Conservation (phyloP, 2,888 invertebrate species). For the Aphodius sticticus region DNA sequence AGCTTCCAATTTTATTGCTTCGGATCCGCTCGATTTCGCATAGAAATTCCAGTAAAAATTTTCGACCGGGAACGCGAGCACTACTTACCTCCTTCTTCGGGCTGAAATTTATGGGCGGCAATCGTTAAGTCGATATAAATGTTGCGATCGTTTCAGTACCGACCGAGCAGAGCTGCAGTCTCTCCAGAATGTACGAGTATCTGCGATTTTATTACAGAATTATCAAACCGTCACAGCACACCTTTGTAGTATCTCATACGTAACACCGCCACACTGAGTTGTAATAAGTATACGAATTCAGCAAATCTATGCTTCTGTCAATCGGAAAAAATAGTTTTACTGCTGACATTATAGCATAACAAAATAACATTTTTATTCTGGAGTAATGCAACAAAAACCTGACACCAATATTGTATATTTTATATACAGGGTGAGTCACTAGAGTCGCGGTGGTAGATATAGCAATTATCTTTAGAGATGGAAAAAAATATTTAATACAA, state of each 20-base stretch:
- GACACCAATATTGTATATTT: no score
- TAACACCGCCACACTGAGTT: no score
- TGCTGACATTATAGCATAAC: no score
- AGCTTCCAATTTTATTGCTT: background rate
- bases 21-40: background rate
- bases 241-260: background rate
- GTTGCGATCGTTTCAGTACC: background rate
- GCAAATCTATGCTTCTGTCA: no score
- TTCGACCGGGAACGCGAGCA: background rate
- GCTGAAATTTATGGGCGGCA: background rate
- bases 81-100: background rate
- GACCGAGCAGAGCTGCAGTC: background rate
- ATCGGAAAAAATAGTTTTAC: no score
- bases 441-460: no score
- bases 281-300: no score
- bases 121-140: slow-evolving; percentile 4
- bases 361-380: no score
- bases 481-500: no score
- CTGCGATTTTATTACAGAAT: background rate
- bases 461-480: no score
- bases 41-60: background rate
- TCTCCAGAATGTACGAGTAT: background rate
- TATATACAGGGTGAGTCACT: no score
- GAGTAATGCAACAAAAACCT: no score
- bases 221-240: background rate